Evolutionary conservation across 2,797 vertebrate genomes (phyloP).

Genomic region (Mus minutoides): DNA sequence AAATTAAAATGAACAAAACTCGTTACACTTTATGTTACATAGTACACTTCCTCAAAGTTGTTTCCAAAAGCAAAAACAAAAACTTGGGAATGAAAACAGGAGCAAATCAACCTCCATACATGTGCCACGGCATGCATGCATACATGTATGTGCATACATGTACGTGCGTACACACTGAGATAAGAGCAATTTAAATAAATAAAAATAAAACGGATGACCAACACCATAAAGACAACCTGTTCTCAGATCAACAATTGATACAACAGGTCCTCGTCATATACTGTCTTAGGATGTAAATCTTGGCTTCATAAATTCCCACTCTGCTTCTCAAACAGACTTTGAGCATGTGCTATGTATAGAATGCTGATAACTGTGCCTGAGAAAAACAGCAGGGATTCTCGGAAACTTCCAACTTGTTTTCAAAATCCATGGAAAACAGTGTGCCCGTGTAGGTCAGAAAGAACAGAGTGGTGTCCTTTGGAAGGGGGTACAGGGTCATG

Average conservation of each 20-base stretch:
- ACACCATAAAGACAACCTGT: background rate
- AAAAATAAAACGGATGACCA: conserved; percentile 44
- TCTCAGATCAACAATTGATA: background rate
- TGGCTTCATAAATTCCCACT: conserved; percentile 23
- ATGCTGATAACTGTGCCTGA: conserved; percentile 15
- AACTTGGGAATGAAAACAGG: conserved; percentile 19
- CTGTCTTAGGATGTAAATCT: conserved; percentile 17
- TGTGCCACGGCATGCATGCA: too few relatives aligned
- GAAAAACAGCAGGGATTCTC: conserved; percentile 9
- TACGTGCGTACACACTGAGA: background rate
- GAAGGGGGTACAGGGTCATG: background rate
- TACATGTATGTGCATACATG: background rate
- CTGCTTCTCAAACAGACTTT: conserved; percentile 40
- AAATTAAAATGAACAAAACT: conserved; percentile 59
- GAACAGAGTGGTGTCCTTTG: background rate
- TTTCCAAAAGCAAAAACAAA: conserved; percentile 64
- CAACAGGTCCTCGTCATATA: background rate
- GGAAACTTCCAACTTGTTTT: conserved; percentile 43
- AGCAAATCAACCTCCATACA: background rate
- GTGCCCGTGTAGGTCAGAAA: background rate
- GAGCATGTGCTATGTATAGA: background rate
- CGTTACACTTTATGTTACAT: conserved; percentile 34
- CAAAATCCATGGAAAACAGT: background rate
- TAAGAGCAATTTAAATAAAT: background rate
- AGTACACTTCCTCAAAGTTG: conserved; percentile 32